phyloP scores from a whole-genome alignment of 2,888 invertebrate species.

The Phalera bucephala region DNA sequence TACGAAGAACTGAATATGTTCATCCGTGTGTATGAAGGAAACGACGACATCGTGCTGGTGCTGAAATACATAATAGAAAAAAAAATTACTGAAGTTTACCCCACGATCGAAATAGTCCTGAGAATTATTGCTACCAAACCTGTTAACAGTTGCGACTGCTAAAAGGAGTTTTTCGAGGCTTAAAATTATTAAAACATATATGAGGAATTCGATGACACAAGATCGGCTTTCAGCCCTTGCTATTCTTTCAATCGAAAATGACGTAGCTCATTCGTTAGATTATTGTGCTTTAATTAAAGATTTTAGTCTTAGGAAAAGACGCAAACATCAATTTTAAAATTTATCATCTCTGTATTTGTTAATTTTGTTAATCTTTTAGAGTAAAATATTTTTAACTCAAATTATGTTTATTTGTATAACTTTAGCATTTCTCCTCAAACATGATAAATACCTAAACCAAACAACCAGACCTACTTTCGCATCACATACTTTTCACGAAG shows the following conservation, averaged over 20 bases:
- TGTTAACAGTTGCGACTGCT: conserved; percentile 22
- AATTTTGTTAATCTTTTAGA: conserved; percentile 5
- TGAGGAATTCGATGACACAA: conserved; percentile 10
- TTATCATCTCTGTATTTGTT: conserved; percentile 6
- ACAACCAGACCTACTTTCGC: conserved; percentile 8
- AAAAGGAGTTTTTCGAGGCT: conserved; percentile 28
- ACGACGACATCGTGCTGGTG: background rate
- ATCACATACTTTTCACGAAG: conserved; percentile 6
- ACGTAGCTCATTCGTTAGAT: conserved; percentile 22
- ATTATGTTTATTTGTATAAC: conserved; percentile 4
- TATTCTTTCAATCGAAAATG: conserved; percentile 5
- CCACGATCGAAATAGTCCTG: conserved; percentile 24
- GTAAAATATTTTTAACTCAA: background rate
- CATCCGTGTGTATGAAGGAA: conserved; percentile 21
- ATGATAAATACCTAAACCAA: conserved; percentile 5
- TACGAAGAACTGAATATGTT: conserved; percentile 29
- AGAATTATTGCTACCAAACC: conserved; percentile 24
- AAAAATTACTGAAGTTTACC: conserved; percentile 2
- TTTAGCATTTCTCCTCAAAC: conserved; percentile 8
- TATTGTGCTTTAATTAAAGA: conserved; percentile 24
- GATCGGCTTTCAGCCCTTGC: conserved; percentile 14
- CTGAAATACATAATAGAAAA: conserved; percentile 6
- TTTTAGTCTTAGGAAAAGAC: conserved; percentile 13
- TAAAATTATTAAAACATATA: conserved; percentile 22
- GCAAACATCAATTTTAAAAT: conserved; percentile 5